A percentile compares a stretch with the other conserved stretches of the same genome.
Conservation (phyloP, 2,888 invertebrate species). For the Xylophagus ater region DNA sequence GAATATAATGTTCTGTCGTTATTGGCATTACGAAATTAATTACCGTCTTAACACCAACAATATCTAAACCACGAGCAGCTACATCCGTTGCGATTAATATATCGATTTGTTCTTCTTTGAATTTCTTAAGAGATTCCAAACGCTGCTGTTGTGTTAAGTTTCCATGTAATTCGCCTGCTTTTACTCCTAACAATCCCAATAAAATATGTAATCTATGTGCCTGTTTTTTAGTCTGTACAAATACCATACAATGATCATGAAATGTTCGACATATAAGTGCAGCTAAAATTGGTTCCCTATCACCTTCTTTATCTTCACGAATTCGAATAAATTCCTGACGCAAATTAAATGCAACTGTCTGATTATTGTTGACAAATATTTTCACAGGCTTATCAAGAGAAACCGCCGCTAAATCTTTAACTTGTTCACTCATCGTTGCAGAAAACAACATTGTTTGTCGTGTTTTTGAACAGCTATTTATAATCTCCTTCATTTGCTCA, state of each 20-base stretch:
- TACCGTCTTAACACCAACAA: conserved; percentile 93
- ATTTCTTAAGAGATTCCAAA: conserved; percentile 75
- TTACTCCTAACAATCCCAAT: conserved; percentile 78
- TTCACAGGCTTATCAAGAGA: conserved; percentile 87
- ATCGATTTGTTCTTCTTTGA: conserved; percentile 74
- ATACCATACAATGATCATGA: conserved; percentile 82
- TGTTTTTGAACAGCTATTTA: conserved; percentile 78
- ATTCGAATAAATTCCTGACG: conserved; percentile 94
- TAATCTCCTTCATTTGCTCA: conserved; percentile 98
- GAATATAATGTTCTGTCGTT: conserved; percentile 92
- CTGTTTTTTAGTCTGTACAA: conserved; percentile 92
- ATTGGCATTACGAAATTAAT: conserved; percentile 94
- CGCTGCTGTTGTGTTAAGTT: conserved; percentile 93
- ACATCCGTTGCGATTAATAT: conserved; percentile 91
- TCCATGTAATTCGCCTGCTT: conserved; percentile 84
- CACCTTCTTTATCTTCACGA: conserved; percentile 76
- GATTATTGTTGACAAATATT: conserved; percentile 92
- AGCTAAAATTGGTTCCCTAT: conserved; percentile 80
- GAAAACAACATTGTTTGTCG: conserved; percentile 96
- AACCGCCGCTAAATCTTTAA: conserved; percentile 89
- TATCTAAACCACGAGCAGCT: conserved; percentile 86
- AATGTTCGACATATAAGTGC: conserved; percentile 81
- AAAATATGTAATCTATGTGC: conserved; percentile 90
- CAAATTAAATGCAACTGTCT: conserved; percentile 89
- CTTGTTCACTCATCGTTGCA: conserved; percentile 98